Percentiles rank a stretch among this genome's conserved stretches.
Evolutionary conservation across 2,113 vertebrate species (phyloP).

Genomic region (Trichechus manatus): DNA sequence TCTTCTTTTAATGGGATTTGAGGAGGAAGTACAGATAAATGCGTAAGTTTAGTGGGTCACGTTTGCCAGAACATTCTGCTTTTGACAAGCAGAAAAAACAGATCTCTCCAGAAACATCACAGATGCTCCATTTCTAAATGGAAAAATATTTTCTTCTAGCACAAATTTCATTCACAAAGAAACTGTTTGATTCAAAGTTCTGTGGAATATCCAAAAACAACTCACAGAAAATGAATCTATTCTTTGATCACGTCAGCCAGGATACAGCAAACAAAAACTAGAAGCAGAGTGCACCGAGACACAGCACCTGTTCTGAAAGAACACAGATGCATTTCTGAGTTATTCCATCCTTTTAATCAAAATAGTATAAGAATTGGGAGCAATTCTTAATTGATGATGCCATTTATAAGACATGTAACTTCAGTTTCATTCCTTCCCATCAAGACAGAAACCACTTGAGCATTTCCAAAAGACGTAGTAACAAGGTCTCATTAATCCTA

Average conservation of each 20-base stretch:
- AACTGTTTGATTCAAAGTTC: conserved; percentile 71
- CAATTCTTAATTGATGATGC: neutral
- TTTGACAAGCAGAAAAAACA: conserved; percentile 47
- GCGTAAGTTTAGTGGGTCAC: neutral
- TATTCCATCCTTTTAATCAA: conserved; percentile 21
- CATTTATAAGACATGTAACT: neutral
- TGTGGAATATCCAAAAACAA: conserved; percentile 77
- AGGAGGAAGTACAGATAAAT: neutral
- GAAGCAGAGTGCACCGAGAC: neutral
- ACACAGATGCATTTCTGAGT: conserved; percentile 4
- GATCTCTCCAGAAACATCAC: conserved; percentile 31
- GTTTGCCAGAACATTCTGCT: conserved; percentile 33
- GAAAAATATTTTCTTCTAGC: conserved; percentile 21
- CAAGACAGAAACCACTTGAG: neutral
- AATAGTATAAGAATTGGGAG: conserved; percentile 16
- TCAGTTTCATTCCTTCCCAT: neutral
- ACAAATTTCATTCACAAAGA: conserved; percentile 65
- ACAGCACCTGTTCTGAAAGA: conserved; percentile 50
- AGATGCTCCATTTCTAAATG: conserved; percentile 64
- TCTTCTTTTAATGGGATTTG: conserved; percentile 22
- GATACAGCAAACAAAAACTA: conserved; percentile 42
- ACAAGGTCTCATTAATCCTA: neutral
- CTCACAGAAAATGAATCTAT: conserved; percentile 60
- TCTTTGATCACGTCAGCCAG: conserved; percentile 71
- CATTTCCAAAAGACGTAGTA: neutral